phyloP scores from a whole-genome alignment of 2,797 vertebrate species.

The Carapus acus region DNA sequence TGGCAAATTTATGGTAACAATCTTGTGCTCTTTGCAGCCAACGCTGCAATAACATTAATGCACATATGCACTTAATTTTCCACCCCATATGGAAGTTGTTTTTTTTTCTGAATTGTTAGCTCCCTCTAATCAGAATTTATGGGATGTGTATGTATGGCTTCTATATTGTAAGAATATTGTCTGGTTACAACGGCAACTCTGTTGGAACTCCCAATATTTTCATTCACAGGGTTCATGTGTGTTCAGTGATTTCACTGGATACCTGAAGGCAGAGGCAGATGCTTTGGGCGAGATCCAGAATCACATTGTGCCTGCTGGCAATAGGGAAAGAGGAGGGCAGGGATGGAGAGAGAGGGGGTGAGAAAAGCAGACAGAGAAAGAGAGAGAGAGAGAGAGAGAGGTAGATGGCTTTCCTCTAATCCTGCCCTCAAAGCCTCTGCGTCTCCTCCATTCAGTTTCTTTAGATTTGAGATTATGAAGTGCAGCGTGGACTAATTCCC shows the following conservation, averaged over 20 bases:
- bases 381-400: neutral
- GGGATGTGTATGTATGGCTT: too few species aligned
- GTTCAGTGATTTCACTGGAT: constrained; percentile 13
- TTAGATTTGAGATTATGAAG: constrained; percentile 52
- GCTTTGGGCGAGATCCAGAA: constrained; percentile 16
- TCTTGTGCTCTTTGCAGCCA: constrained; percentile 2
- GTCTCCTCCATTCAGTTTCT: constrained; percentile 36
- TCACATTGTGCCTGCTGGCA: neutral
- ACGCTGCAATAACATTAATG: constrained; percentile 10
- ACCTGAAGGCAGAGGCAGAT: constrained; percentile 8
- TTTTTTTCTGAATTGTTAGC: neutral
- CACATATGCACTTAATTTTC: neutral
- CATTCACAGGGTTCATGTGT: neutral
- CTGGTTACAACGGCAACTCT: too few species aligned
- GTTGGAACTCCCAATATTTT: too few species aligned
- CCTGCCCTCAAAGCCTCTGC: constrained; percentile 35
- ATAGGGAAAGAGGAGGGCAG: constrained; percentile 11
- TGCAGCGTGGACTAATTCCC: constrained; percentile 34
- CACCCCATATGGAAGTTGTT: neutral
- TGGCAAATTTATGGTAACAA: constrained; percentile 18
- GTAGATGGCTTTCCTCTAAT: constrained; percentile 41
- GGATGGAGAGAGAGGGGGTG: constrained; percentile 10
- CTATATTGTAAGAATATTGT: too few species aligned
- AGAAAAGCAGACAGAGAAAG: constrained; percentile 14
- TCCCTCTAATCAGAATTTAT: too few species aligned